Conservation (phyloP, 2,888 invertebrate genomes). For the Machimus atricapillus region DNA sequence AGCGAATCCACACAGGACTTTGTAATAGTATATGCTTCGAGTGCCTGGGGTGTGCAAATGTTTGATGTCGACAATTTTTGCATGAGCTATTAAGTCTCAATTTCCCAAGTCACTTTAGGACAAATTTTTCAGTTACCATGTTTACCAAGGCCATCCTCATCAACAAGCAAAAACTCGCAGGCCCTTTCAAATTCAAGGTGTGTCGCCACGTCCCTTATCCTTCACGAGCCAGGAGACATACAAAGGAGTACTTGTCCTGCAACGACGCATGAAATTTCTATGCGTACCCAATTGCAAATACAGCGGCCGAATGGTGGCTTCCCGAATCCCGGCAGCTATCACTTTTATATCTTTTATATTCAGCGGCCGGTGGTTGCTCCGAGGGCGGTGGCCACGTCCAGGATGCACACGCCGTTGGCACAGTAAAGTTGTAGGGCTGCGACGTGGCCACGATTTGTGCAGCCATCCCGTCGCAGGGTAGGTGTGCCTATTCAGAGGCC, state of each 20-base stretch:
- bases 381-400: not conserved
- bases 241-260: not conserved
- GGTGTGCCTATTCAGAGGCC: not conserved
- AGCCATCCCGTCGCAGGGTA: not conserved
- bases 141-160: conserved; percentile 32
- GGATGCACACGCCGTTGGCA: not conserved
- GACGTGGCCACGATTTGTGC: not conserved
- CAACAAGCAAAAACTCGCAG: not conserved
- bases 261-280: conserved; percentile 13
- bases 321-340: not conserved
- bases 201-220: not conserved
- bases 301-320: not conserved
- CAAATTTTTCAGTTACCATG: conserved; percentile 2
- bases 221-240: not conserved
- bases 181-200: not conserved
- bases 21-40: not conserved
- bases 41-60: not conserved
- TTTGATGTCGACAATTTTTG: not conserved
- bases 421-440: not conserved
- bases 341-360: not conserved
- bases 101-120: conserved; percentile 26
- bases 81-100: conserved; percentile 19
- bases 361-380: not conserved
- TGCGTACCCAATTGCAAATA: conserved; percentile 12
- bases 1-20: not conserved